A percentile compares a stretch with the other conserved stretches of the same genome.
These are phyloP conservation scores for Endotricha flammealis DNA, from an alignment of 2,888 invertebrate genomes.

Conservation along the genomic window DNA sequence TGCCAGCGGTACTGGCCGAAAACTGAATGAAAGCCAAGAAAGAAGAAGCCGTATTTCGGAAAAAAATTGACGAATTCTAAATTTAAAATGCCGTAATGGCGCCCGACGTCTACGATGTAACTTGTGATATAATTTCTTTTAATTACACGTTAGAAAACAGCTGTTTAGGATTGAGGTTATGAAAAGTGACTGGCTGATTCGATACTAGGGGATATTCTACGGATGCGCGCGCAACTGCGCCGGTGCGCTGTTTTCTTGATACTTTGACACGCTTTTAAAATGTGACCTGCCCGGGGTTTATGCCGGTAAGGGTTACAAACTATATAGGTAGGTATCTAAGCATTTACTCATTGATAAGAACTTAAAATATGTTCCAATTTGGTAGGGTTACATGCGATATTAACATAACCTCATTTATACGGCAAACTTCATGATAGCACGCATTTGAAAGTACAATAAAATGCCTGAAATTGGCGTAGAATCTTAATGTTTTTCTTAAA, in stretches of 20 bases:
- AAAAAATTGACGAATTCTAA: conserved; percentile 55
- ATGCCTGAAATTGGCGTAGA: no score
- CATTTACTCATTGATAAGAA: no score
- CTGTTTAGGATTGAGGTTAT: conserved; percentile 72
- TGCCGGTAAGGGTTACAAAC: no score
- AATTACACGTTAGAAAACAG: conserved; percentile 48
- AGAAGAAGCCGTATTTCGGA: conserved; percentile 62
- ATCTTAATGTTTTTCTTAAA: no score
- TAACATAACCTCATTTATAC: no score
- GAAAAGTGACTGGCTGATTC: conserved; percentile 64
- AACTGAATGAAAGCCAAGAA: conserved; percentile 68
- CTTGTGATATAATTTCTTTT: conserved; percentile 32
- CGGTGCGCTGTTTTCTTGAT: conserved; percentile 36
- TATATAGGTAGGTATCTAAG: no score
- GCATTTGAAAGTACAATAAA: no score
- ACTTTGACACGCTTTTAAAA: conserved; percentile 38
- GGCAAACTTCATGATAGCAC: no score
- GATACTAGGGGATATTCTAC: conserved; percentile 36
- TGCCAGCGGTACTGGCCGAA: conserved; percentile 45
- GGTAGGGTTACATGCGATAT: no score
- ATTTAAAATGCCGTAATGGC: conserved; percentile 68
- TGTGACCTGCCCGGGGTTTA: no score
- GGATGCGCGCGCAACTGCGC: conserved; percentile 66
- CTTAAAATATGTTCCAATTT: no score
- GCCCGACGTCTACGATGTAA: conserved; percentile 40